phyloP scores from a whole-genome alignment of 2,797 vertebrate genomes.

The Nyctalus aviator region DNA sequence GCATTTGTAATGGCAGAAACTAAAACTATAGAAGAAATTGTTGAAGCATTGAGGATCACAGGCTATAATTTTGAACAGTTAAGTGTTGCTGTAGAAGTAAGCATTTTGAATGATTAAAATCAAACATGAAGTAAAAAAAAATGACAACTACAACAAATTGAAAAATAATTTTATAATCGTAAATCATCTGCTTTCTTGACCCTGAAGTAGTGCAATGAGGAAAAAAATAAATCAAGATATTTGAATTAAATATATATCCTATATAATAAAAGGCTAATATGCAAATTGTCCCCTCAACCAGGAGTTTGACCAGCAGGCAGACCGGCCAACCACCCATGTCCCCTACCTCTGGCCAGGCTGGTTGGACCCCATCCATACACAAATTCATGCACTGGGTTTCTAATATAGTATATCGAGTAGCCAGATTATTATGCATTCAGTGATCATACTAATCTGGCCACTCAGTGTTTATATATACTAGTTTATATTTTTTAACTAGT shows the following conservation, averaged over 20 bases:
- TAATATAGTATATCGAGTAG: too few relatives aligned
- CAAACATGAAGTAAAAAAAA: not conserved
- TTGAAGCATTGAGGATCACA: constrained; percentile 81
- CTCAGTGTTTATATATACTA: not conserved
- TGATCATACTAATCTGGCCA: too few relatives aligned
- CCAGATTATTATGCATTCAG: too few relatives aligned
- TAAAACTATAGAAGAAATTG: constrained; percentile 71
- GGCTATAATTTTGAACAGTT: constrained; percentile 78
- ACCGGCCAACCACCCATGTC: too few relatives aligned
- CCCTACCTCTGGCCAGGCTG: too few relatives aligned
- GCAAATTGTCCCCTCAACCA: too few relatives aligned
- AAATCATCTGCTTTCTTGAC: not conserved
- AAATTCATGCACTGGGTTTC: too few relatives aligned
- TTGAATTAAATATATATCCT: not conserved
- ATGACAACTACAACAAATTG: not conserved
- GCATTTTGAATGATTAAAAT: constrained; percentile 62
- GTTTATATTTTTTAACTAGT: not conserved
- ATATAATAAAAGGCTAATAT: not conserved
- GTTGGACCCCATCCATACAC: too few relatives aligned
- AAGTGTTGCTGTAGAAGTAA: constrained; percentile 77
- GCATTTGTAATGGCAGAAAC: not conserved
- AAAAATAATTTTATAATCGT: not conserved
- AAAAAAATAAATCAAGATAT: not conserved
- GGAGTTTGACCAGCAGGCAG: too few relatives aligned
- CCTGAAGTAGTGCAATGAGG: not conserved